Conservation (phyloP, 2,888 invertebrate genomes). For the Metalampra italica region DNA sequence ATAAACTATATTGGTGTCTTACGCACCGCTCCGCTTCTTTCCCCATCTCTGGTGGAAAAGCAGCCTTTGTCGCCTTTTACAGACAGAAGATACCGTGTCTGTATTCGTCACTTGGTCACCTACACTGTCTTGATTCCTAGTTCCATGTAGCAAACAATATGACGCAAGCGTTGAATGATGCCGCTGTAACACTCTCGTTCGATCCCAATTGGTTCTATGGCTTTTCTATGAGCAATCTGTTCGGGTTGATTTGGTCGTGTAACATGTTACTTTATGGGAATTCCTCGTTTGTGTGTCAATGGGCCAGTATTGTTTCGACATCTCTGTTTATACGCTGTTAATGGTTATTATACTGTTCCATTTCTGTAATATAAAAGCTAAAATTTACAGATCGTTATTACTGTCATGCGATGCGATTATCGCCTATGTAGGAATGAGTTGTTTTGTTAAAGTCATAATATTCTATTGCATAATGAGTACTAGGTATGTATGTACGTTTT, state of each 20-base stretch:
- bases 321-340: neutral
- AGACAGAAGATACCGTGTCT: no score
- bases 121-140: neutral
- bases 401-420: neutral
- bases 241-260: constrained; percentile 10
- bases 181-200: constrained; percentile 6
- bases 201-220: constrained; percentile 42
- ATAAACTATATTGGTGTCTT: no score
- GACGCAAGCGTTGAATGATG: constrained; percentile 1
- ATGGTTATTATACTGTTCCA: neutral
- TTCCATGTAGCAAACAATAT: neutral
- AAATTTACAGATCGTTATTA: neutral
- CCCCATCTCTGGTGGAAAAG: no score
- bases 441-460: no score
- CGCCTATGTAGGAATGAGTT: no score
- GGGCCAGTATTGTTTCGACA: constrained; percentile 18
- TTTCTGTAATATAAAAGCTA: neutral
- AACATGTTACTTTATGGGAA: constrained; percentile 17
- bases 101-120: neutral
- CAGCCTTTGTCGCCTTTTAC: no score
- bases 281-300: constrained; percentile 27
- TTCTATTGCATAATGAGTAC: no score
- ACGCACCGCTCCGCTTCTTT: no score
- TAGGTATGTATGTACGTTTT: no score
- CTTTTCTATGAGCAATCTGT: constrained; percentile 40